phyloP scores from a whole-genome alignment of 2,797 vertebrate species.

The Sebastes diploproa region DNA sequence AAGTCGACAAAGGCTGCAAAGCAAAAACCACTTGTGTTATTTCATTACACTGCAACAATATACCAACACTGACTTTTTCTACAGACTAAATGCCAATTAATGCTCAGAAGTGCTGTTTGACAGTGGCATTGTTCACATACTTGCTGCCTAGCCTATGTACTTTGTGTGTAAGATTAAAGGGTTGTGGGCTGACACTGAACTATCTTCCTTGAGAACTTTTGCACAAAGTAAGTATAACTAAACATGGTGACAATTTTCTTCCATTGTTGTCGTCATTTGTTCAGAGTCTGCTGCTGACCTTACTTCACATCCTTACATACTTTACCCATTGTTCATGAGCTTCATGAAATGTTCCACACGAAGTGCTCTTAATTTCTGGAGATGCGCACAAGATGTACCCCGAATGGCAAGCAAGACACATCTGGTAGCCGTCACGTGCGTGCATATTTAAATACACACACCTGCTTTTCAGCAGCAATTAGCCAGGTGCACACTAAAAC shows the following conservation, averaged over 20 bases:
- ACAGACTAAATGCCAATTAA: background rate
- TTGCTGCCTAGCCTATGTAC: too few relatives aligned
- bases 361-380: background rate
- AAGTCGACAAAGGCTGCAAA: slow-evolving; percentile 15
- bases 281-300: background rate
- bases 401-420: background rate
- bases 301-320: background rate
- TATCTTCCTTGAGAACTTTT: background rate
- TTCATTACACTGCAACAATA: slow-evolving; percentile 4
- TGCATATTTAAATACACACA: background rate
- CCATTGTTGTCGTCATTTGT: background rate
- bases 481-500: background rate
- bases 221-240: background rate
- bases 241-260: background rate
- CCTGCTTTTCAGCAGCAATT: slow-evolving; percentile 2
- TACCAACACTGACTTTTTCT: background rate
- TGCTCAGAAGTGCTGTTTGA: background rate
- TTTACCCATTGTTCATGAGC: background rate
- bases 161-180: too few relatives aligned
- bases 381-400: too few relatives aligned
- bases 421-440: background rate
- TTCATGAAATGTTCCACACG: background rate
- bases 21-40: slow-evolving; percentile 30
- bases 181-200: too few relatives aligned
- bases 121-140: background rate